phyloP scores from a whole-genome alignment of 2,888 invertebrate species.

The Crocallis elinguaria region DNA sequence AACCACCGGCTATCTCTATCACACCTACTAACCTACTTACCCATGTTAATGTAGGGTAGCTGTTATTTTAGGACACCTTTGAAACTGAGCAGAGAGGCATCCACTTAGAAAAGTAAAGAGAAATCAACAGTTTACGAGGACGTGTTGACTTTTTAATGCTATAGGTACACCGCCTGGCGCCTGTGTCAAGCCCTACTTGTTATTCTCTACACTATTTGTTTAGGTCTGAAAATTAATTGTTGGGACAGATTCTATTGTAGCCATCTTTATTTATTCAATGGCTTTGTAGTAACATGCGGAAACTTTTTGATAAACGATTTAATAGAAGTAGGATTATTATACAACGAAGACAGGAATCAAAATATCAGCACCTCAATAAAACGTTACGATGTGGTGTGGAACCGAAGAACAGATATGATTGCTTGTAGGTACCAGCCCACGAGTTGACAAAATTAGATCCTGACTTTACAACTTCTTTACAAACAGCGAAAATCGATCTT shows the following conservation, averaged over 20 bases:
- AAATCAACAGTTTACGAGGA: conserved; percentile 44
- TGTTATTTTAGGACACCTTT: conserved; percentile 45
- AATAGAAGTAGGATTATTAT: not conserved
- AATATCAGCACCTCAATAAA: conserved; percentile 8
- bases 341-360: not conserved
- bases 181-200: not conserved
- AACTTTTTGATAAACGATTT: not conserved
- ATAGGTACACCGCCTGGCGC: not conserved
- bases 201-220: not conserved
- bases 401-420: not conserved
- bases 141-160: conserved; percentile 9
- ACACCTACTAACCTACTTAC: conserved; percentile 56
- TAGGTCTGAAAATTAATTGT: not conserved
- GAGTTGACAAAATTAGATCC: conserved; percentile 1
- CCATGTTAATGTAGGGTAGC: conserved; percentile 22
- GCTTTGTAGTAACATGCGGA: not conserved
- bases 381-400: not conserved
- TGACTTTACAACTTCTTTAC: not conserved
- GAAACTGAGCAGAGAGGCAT: conserved; percentile 25
- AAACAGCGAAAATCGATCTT: too few relatives aligned
- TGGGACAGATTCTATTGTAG: not conserved
- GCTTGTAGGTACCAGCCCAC: conserved; percentile 2
- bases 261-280: not conserved
- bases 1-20: conserved; percentile 27
- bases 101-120: conserved; percentile 37